Evolutionary conservation across 2,888 invertebrate genomes (phyloP).

Genomic region (Drosophila differens): DNA sequence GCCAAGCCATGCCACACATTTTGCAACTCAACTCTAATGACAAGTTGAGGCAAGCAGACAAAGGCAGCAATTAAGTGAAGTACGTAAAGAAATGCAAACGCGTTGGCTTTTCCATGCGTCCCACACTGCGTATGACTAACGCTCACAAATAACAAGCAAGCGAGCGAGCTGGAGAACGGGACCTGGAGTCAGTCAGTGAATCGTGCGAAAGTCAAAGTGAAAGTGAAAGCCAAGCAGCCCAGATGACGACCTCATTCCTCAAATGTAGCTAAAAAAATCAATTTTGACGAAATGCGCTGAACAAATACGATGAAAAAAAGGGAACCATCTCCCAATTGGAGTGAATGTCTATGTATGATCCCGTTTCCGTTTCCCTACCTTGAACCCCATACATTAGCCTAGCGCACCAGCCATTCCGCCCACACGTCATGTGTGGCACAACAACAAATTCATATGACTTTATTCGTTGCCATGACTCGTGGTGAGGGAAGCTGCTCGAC

Average conservation of each 20-base stretch:
- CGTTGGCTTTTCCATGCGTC: slow-evolving; percentile 32
- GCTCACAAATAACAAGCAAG: slow-evolving; percentile 16
- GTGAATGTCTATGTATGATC: slow-evolving; percentile 2
- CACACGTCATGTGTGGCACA: not conserved
- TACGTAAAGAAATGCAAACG: slow-evolving; percentile 65
- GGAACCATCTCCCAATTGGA: slow-evolving; percentile 9
- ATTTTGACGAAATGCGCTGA: slow-evolving; percentile 66
- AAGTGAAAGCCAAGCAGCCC: slow-evolving; percentile 52
- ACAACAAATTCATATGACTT: slow-evolving; percentile 25
- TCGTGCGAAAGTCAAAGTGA: slow-evolving; percentile 57
- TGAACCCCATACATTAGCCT: slow-evolving; percentile 1
- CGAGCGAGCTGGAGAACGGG: not conserved
- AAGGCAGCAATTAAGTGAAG: slow-evolving; percentile 53
- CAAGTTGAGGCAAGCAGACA: slow-evolving; percentile 47
- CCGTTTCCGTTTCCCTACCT: slow-evolving; percentile 33
- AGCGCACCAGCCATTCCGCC: not conserved
- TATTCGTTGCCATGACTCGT: slow-evolving; percentile 56
- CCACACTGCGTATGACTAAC: slow-evolving; percentile 68
- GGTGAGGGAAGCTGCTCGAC: slow-evolving; percentile 53
- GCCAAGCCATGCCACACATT: not conserved
- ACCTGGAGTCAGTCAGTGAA: slow-evolving; percentile 29
- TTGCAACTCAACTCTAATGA: slow-evolving; percentile 47
- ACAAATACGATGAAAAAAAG: slow-evolving; percentile 21
- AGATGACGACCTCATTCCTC: slow-evolving; percentile 55
- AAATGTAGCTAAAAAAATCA: slow-evolving; percentile 71